Evolutionary conservation across 2,888 invertebrate genomes (phyloP).

Genomic region (Euspilapteryx auroguttella): DNA sequence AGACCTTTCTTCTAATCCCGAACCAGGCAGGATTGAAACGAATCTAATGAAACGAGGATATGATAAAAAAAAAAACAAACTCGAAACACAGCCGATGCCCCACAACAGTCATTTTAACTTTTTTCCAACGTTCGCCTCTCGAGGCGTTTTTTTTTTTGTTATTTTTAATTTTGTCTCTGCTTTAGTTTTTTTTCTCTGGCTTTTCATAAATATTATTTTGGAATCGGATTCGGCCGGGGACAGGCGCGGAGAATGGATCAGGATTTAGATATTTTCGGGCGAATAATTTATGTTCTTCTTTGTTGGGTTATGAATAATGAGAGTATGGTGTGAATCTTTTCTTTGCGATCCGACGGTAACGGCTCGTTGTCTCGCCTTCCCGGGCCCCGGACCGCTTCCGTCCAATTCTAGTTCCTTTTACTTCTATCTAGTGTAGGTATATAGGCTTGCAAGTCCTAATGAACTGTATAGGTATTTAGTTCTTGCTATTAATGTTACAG

Average conservation of each 20-base stretch:
- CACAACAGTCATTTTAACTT: constrained; percentile 51
- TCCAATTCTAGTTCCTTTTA: too few species aligned
- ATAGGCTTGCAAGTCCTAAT: too few species aligned
- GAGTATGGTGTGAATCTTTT: constrained; percentile 30
- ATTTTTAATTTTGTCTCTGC: constrained; percentile 48
- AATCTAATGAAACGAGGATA: constrained; percentile 54
- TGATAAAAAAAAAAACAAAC: constrained; percentile 31
- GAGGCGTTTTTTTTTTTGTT: constrained; percentile 34
- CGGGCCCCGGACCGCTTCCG: too few species aligned
- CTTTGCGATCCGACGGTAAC: constrained; percentile 22
- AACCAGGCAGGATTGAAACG: constrained; percentile 48
- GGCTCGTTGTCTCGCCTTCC: too few species aligned
- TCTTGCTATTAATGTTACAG: too few species aligned
- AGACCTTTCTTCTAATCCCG: constrained; percentile 53
- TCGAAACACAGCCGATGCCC: constrained; percentile 32
- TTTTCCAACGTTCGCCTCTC: constrained; percentile 45
- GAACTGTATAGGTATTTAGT: too few species aligned
- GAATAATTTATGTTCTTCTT: constrained; percentile 54
- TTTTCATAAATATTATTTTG: constrained; percentile 56
- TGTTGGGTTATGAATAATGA: constrained; percentile 56
- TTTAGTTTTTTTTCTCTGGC: constrained; percentile 33
- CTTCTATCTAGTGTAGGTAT: too few species aligned
- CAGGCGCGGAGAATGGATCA: constrained; percentile 56
- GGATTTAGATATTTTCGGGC: constrained; percentile 57
- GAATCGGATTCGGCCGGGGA: constrained; percentile 56